Percentiles rank a stretch among this genome's conserved stretches.
Conservation (phyloP, 2,888 invertebrate genomes). For the Linhomoeus sp. region DNA sequence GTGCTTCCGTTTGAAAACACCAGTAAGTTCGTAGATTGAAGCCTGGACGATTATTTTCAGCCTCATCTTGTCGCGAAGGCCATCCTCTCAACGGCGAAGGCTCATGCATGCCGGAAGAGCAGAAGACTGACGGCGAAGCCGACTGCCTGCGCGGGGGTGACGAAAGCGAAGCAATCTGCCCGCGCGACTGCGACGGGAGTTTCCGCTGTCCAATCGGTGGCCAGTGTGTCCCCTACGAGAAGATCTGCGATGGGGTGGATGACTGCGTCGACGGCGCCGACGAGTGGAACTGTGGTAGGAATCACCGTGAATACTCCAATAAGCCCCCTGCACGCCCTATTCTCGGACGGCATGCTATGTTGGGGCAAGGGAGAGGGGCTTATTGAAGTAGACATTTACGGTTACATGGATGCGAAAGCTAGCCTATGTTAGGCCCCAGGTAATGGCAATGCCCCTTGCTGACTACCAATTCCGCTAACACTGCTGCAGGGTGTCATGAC, state of each 20-base stretch:
- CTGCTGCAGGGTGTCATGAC: no score
- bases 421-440: no score
- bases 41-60: background rate
- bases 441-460: no score
- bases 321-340: no score
- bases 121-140: constrained; percentile 16
- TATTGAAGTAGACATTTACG: no score
- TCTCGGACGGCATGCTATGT: no score
- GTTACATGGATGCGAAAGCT: no score
- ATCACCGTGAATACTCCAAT: no score
- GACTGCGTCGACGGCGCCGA: constrained; percentile 44
- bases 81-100: constrained; percentile 37
- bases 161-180: constrained; percentile 11
- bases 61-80: background rate
- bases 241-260: constrained; percentile 40
- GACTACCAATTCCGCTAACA: no score
- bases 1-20: background rate
- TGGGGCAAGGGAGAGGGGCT: no score
- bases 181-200: background rate
- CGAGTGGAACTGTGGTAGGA: constrained; percentile 39
- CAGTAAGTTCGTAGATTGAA: background rate
- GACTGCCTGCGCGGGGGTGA: constrained; percentile 18
- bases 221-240: constrained; percentile 2
- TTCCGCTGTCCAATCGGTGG: background rate
- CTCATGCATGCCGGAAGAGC: constrained; percentile 39